A percentile compares a stretch with the other conserved stretches of the same genome.
Conservation (phyloP, 1,140 invertebrate species). For the Chlorops oryzae region DNA sequence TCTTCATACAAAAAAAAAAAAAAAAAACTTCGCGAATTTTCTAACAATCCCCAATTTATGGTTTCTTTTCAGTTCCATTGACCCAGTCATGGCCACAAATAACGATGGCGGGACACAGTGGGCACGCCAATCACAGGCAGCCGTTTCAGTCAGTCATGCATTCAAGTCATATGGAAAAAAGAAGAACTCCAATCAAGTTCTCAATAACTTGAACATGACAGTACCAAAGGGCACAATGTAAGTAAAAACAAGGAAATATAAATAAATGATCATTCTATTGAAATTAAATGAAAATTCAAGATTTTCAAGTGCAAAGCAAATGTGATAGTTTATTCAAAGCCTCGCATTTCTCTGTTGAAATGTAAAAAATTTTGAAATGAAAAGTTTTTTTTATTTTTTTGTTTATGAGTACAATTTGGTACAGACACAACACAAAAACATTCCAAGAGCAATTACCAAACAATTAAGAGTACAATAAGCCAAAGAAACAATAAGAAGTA, state of each 20-base stretch:
- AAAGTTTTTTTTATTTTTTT: too few species aligned
- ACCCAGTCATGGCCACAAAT: conserved; percentile 38
- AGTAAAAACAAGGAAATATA: conserved; percentile 49
- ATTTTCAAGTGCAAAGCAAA: conserved; percentile 2
- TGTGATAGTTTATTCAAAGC: too few species aligned
- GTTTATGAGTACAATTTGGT: too few species aligned
- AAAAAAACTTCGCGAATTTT: too few species aligned
- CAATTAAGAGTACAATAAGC: too few species aligned
- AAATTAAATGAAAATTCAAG: conserved; percentile 4
- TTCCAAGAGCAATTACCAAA: too few species aligned
- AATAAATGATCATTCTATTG: background rate
- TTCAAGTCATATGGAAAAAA: conserved; percentile 83
- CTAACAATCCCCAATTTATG: too few species aligned
- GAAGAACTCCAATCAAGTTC: conserved; percentile 72
- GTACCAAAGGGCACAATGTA: conserved; percentile 87
- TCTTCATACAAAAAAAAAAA: too few species aligned
- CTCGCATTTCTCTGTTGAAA: too few species aligned
- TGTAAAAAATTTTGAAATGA: too few species aligned
- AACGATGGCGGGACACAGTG: conserved; percentile 45
- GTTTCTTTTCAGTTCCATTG: conserved; percentile 32
- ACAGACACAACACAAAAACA: too few species aligned
- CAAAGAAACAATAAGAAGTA: too few species aligned
- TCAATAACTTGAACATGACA: conserved; percentile 83
- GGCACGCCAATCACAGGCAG: conserved; percentile 62
- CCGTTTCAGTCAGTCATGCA: conserved; percentile 75